Evolutionary conservation across 2,888 invertebrate species (phyloP).

Genomic region (Apamea sordens): DNA sequence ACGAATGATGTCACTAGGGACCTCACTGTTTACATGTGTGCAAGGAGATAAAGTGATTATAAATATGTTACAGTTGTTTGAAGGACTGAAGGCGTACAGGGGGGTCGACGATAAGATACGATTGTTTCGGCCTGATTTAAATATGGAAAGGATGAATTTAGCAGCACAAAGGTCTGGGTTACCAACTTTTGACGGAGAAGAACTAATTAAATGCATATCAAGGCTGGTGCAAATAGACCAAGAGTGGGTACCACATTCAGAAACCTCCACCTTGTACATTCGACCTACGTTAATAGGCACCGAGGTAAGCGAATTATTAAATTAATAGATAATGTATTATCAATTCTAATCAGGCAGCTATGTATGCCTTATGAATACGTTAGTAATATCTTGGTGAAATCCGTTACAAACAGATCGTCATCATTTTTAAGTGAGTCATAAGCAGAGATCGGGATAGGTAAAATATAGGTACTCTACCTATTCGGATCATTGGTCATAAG

Average conservation of each 20-base stretch:
- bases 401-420: background rate
- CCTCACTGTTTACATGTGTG: constrained; percentile 37
- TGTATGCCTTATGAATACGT: background rate
- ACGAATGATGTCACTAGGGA: constrained; percentile 48
- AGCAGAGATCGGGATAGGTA: background rate
- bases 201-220: constrained; percentile 95
- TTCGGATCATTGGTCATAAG: background rate
- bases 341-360: constrained; percentile 1
- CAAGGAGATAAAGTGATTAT: constrained; percentile 56
- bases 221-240: constrained; percentile 97
- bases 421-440: background rate
- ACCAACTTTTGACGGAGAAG: constrained; percentile 96
- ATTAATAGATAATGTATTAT: constrained; percentile 3
- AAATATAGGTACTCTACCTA: background rate
- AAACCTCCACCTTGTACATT: constrained; percentile 97
- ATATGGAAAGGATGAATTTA: constrained; percentile 97
- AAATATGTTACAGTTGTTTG: constrained; percentile 94
- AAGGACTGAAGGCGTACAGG: constrained; percentile 99
- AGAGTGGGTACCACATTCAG: constrained; percentile 99
- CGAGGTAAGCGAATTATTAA: constrained; percentile 93
- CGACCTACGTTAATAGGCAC: constrained; percentile 99
- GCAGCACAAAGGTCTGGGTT: constrained; percentile 96
- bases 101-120: constrained; percentile 97
- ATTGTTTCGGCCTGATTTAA: constrained; percentile 98
- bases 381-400: constrained; percentile 4